Percentiles rank a stretch among this genome's conserved stretches.
These are phyloP conservation scores for Stenurella melanura DNA, from an alignment of 2,888 invertebrate species.

Conservation along the genomic window DNA sequence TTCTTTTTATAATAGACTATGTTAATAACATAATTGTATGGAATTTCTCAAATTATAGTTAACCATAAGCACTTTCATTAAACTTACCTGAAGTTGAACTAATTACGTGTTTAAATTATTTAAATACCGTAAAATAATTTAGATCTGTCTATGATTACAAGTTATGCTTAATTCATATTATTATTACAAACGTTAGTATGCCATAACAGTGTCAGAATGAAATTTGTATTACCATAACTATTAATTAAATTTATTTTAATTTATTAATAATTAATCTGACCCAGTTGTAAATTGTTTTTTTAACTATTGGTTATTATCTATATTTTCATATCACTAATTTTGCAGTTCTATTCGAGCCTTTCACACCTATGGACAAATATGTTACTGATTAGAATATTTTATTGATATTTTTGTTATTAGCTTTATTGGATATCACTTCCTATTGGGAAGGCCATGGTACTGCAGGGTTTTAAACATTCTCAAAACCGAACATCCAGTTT, in stretches of 20 bases:
- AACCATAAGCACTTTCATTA: neutral
- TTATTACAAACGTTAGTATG: neutral
- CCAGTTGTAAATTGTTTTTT: neutral
- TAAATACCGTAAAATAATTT: neutral
- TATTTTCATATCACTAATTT: no score
- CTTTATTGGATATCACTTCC: no score
- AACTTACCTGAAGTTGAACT: neutral
- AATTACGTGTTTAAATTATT: neutral
- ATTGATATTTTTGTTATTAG: no score
- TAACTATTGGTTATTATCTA: no score
- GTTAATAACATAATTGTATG: neutral
- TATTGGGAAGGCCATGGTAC: no score
- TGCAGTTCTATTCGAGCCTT: no score
- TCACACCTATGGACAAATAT: no score
- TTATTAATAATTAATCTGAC: neutral
- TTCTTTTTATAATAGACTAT: neutral
- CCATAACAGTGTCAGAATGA: neutral
- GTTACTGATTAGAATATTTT: no score
- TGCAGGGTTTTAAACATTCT: no score
- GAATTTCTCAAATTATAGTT: neutral
- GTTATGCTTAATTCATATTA: neutral
- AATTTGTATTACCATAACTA: neutral
- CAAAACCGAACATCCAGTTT: no score
- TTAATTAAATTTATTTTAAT: neutral
- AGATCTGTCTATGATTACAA: neutral